Evolutionary conservation across 92 coral and sea anemone species (phyloP).

Genomic region (Zoanthus solanderi): DNA sequence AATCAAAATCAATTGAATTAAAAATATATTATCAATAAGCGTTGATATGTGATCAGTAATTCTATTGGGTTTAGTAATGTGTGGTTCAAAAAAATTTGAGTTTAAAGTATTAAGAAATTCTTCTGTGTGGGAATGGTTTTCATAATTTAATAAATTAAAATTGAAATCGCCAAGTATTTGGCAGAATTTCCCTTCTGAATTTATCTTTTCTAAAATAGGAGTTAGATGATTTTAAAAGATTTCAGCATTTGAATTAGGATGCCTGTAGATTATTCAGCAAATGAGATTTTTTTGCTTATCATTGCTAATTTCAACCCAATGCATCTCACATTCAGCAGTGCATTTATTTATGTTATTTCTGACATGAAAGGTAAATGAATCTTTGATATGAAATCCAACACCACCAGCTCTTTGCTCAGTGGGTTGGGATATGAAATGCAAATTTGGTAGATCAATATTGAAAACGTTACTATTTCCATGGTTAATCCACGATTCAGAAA

Average conservation of each 20-base stretch:
- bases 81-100: slow-evolving; percentile 61
- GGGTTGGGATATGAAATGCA: slow-evolving; percentile 8
- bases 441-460: slow-evolving; percentile 6
- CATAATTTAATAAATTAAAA: slow-evolving; percentile 51
- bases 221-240: not conserved
- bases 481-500: slow-evolving; percentile 9
- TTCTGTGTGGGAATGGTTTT: slow-evolving; percentile 60
- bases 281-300: slow-evolving; percentile 14
- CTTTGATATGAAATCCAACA: slow-evolving; percentile 7
- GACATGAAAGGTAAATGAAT: not conserved
- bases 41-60: slow-evolving; percentile 65
- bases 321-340: not conserved
- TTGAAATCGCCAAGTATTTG: slow-evolving; percentile 51
- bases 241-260: slow-evolving; percentile 46
- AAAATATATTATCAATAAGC: slow-evolving; percentile 64
- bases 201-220: slow-evolving; percentile 33
- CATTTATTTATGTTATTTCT: not conserved
- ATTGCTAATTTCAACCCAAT: slow-evolving; percentile 15
- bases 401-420: slow-evolving; percentile 19
- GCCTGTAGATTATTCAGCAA: slow-evolving; percentile 31
- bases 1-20: slow-evolving; percentile 56
- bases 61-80: not conserved
- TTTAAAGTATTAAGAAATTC: slow-evolving; percentile 59
- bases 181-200: slow-evolving; percentile 44
- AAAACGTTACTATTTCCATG: not conserved